These are phyloP conservation scores for Enteromius radiatus DNA, from an alignment of 2,797 vertebrate species.

Conservation along the genomic window DNA sequence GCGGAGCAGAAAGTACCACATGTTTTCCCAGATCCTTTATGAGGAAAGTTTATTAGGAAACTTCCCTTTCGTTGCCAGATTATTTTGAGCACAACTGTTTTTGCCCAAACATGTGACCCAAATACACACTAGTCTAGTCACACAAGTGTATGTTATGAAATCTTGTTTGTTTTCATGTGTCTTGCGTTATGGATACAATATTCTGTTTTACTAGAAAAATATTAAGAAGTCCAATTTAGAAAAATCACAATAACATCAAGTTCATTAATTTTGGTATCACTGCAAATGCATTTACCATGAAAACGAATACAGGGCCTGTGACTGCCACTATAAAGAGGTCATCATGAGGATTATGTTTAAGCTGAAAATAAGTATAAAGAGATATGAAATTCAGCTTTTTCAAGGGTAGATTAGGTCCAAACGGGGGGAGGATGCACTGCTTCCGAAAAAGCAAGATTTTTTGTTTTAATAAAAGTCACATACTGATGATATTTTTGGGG, in stretches of 20 bases:
- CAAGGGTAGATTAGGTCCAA: slow-evolving; percentile 57
- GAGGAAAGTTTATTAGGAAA: slow-evolving; percentile 63
- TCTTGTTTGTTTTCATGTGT: slow-evolving; percentile 35
- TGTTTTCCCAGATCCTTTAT: slow-evolving; percentile 60
- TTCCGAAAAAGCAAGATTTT: slow-evolving; percentile 28
- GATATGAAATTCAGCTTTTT: slow-evolving; percentile 37
- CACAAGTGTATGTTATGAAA: slow-evolving; percentile 6
- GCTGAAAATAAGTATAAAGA: slow-evolving; percentile 43
- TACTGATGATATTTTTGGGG: background rate
- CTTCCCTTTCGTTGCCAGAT: slow-evolving; percentile 56
- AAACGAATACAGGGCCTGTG: background rate
- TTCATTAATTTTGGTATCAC: background rate
- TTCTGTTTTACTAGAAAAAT: background rate
- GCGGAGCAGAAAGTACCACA: slow-evolving; percentile 29
- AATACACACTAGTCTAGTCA: slow-evolving; percentile 7
- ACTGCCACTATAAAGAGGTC: slow-evolving; percentile 34
- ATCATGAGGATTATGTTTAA: slow-evolving; percentile 33
- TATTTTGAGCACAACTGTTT: slow-evolving; percentile 32
- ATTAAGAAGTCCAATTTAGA: background rate
- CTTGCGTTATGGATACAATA: background rate
- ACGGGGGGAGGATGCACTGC: slow-evolving; percentile 10
- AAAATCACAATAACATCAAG: background rate
- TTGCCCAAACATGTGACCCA: slow-evolving; percentile 45
- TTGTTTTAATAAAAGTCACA: background rate
- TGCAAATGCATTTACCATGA: slow-evolving; percentile 5